Base-by-base conservation (phyloP, 2,113 vertebrate genomes). In the Gymnarchus niloticus region DNA sequence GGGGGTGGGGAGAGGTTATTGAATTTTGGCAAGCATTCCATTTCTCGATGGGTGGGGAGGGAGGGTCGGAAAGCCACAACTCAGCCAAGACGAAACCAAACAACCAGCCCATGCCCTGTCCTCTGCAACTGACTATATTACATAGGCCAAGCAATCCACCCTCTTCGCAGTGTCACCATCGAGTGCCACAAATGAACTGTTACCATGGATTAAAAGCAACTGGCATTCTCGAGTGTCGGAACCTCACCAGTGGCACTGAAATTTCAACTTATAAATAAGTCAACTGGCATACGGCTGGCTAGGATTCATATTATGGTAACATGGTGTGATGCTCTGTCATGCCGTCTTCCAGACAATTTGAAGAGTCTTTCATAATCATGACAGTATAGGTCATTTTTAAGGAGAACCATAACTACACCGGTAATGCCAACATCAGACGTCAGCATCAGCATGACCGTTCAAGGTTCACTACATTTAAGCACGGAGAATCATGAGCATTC, bases 161-260 rank as follows among this genome's bases (percentile, higher is more conserved):
- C 46, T n/a, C n/a, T n/a, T n/a, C n/a, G 56, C 37, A n/a, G 23
- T 48, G 88, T 88, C 49, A 84, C 87, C 87, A 90, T 89, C 88
- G 83, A 65, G 88, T 91, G 19, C 25, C 77, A 80, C 88, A 88
- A 90, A 91, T 87, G 87, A 87, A 85, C 83, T 86, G 90, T 91
- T 90, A 87, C 88, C 84, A 87, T 82, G 88, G 89, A 91, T 91
- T 93, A 89, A 87, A 90, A 78, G 83, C 80, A 91, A 89, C 83
- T 59, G 46, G 59, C 84, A 85, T 69, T 69, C 73, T 49, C 9
- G 77, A 59, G 44, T 12, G 10, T 23, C 23, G 46, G 56, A 84
- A 19, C 8, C 83, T 84, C 54, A 84, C 37, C 61, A 73, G 65
- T 0, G 12, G 61, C 19, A 69, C 9, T 54, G 52, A 85, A 54